Conservation (phyloP, 2,888 invertebrate species). For the Diadromus collaris region DNA sequence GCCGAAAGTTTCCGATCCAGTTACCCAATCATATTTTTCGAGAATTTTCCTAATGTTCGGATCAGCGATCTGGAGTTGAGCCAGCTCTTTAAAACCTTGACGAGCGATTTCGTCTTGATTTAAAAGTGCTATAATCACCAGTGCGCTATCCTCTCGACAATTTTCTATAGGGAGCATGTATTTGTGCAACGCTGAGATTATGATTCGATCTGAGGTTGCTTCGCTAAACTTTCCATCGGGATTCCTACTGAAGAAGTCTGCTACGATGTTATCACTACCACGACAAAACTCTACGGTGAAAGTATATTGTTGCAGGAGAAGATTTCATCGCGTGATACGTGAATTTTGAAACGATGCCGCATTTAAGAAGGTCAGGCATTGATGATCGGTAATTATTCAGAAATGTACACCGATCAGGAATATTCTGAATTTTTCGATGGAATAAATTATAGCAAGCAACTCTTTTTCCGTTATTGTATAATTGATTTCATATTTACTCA, state of each 20-base stretch:
- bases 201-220: background rate
- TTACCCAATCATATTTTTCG: background rate
- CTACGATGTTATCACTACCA: slow-evolving; percentile 65
- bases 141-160: background rate
- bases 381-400: too few relatives aligned
- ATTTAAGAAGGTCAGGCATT: too few relatives aligned
- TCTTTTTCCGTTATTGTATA: too few relatives aligned
- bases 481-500: slow-evolving; percentile 36
- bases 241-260: slow-evolving; percentile 8
- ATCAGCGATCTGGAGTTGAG: slow-evolving; percentile 23
- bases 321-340: slow-evolving; percentile 65
- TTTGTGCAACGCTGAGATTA: background rate
- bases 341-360: slow-evolving; percentile 8
- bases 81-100: slow-evolving; percentile 14
- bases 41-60: background rate
- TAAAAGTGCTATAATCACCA: background rate
- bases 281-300: slow-evolving; percentile 61
- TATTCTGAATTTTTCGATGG: too few relatives aligned
- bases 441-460: too few relatives aligned
- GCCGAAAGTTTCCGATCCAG: background rate
- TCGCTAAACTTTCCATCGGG: background rate
- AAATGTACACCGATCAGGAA: too few relatives aligned
- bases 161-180: background rate
- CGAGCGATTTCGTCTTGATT: background rate
- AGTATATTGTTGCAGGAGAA: slow-evolving; percentile 65